Conservation (phyloP, 2,113 vertebrate genomes). For the Rhea americana region DNA sequence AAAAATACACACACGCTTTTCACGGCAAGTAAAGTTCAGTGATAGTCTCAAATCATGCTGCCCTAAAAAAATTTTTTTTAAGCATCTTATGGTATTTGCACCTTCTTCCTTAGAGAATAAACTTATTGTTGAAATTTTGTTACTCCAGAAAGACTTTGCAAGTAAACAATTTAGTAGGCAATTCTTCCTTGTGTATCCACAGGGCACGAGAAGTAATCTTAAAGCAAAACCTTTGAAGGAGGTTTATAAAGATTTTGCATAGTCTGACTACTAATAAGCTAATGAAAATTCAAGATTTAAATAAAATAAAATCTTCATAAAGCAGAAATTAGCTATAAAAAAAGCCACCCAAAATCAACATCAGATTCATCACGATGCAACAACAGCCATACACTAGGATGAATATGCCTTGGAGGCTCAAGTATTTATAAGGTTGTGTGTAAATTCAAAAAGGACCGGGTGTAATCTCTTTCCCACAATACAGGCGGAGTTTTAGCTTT, state of each 20-base stretch:
- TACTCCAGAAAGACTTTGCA: conserved; percentile 44
- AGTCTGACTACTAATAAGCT: conserved; percentile 39
- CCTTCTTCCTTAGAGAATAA: background rate
- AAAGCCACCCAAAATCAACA: background rate
- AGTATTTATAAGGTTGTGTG: background rate
- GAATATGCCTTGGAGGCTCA: background rate
- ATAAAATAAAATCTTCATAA: background rate
- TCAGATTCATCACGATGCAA: background rate
- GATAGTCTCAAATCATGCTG: background rate
- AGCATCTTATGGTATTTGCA: background rate
- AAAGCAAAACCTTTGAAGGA: conserved; percentile 32
- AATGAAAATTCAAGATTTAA: background rate
- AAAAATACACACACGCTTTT: background rate
- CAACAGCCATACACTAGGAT: background rate
- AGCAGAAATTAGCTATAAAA: background rate
- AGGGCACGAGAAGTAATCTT: conserved; percentile 28
- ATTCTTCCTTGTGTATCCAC: conserved; percentile 22
- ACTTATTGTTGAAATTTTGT: conserved; percentile 30
- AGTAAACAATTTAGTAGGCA: conserved; percentile 18
- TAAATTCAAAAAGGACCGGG: background rate
- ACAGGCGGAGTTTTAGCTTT: conserved; percentile 10
- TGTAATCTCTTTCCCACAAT: conserved; percentile 2
- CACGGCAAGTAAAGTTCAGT: background rate
- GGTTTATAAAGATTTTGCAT: conserved; percentile 32
- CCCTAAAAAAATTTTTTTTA: background rate